Conservation (phyloP, 2,113 vertebrate species). For the Eulemur rufifrons region DNA sequence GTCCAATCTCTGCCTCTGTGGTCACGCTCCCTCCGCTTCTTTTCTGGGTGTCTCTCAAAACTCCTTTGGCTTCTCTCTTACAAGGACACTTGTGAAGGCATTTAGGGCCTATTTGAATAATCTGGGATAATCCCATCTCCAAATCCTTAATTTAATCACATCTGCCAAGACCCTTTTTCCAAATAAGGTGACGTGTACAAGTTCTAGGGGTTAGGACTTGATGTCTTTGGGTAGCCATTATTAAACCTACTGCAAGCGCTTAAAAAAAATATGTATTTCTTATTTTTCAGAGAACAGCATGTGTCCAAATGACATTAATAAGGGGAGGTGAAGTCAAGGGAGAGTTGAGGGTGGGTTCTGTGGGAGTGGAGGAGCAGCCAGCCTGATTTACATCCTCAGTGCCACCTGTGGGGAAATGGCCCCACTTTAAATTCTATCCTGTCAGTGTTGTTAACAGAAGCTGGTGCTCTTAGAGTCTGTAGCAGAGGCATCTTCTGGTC, state of each 20-base stretch:
- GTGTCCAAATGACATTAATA: neutral
- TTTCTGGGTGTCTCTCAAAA: neutral
- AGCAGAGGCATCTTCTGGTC: neutral
- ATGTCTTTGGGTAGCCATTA: neutral
- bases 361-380: neutral
- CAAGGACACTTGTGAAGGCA: neutral
- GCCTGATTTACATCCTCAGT: neutral
- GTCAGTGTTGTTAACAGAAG: neutral
- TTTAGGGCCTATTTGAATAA: neutral
- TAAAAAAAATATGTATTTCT: neutral
- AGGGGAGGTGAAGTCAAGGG: neutral
- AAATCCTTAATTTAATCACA: neutral
- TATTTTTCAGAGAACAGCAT: neutral
- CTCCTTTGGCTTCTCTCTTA: neutral
- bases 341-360: neutral
- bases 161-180: neutral
- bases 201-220: neutral
- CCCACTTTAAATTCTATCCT: neutral
- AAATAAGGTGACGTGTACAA: neutral
- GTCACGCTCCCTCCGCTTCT: neutral
- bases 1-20: neutral
- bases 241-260: neutral
- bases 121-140: neutral
- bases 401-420: neutral
- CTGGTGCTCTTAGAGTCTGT: neutral